Conservation (phyloP, 2,797 vertebrate genomes). For the Sciurus carolinensis region DNA sequence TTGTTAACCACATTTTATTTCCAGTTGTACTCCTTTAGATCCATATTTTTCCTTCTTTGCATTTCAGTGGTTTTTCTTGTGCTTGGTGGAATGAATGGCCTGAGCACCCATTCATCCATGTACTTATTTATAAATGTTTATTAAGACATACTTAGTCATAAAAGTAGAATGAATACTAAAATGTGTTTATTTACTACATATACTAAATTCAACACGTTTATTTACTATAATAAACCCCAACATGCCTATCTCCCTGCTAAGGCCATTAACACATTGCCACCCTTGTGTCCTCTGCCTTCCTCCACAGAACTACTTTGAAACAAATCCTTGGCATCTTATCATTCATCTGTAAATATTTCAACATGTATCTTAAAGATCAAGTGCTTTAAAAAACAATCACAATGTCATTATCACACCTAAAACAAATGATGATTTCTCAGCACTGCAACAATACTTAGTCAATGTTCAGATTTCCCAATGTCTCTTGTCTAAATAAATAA, state of each 20-base stretch:
- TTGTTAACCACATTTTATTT: not conserved
- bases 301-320: conserved; percentile 1
- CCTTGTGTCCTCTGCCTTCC: not conserved
- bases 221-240: not conserved
- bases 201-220: not conserved
- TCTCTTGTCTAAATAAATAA: not conserved
- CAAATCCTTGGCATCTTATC: not conserved
- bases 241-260: not conserved
- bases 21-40: not conserved
- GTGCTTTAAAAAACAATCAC: conserved; percentile 8
- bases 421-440: not conserved
- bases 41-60: not conserved
- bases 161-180: not conserved
- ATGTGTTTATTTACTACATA: not conserved
- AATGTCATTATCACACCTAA: not conserved
- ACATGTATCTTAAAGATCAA: not conserved
- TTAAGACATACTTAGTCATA: not conserved
- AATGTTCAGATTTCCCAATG: not conserved
- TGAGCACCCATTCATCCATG: not conserved
- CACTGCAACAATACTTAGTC: not conserved
- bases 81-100: not conserved
- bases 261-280: not conserved
- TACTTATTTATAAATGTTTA: not conserved
- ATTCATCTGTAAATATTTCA: not conserved
- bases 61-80: not conserved